Conservation (phyloP, 2,888 invertebrate genomes). For the Stomorhina lunata region DNA sequence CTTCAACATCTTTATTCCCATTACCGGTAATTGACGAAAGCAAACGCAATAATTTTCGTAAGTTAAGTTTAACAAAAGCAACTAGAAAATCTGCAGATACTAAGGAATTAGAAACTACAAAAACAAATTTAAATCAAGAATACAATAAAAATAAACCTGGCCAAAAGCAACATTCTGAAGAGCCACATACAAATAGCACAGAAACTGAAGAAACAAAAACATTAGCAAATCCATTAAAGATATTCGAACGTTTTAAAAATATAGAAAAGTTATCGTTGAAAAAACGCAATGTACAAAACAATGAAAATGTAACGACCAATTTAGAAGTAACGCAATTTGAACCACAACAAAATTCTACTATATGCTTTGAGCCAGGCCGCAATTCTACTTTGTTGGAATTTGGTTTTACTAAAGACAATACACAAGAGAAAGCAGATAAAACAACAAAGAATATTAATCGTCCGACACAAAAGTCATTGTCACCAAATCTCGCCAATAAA, state of each 20-base stretch:
- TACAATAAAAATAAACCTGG: not conserved
- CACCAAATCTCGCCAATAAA: conserved; percentile 56
- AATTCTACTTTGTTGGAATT: conserved; percentile 50
- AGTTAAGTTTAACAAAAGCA: conserved; percentile 48
- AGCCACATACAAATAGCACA: not conserved
- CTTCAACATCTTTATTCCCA: not conserved
- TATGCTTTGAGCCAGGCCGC: conserved; percentile 27
- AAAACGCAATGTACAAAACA: not conserved
- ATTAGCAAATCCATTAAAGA: not conserved
- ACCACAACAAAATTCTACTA: conserved; percentile 8
- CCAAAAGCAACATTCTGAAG: not conserved
- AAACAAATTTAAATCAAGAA: not conserved
- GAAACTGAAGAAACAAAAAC: not conserved
- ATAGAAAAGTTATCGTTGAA: conserved; percentile 18
- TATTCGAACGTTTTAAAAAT: not conserved
- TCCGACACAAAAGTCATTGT: not conserved
- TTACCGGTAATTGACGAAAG: conserved; percentile 35
- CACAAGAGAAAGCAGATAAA: not conserved
- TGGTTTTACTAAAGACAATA: not conserved
- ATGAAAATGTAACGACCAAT: not conserved
- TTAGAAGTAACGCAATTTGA: not conserved
- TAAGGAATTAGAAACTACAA: not conserved
- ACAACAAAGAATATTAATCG: not conserved
- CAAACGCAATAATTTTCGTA: conserved; percentile 42
- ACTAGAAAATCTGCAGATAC: not conserved